Conservation (phyloP, 2,113 vertebrate genomes). For the Aphyosemion australe region DNA sequence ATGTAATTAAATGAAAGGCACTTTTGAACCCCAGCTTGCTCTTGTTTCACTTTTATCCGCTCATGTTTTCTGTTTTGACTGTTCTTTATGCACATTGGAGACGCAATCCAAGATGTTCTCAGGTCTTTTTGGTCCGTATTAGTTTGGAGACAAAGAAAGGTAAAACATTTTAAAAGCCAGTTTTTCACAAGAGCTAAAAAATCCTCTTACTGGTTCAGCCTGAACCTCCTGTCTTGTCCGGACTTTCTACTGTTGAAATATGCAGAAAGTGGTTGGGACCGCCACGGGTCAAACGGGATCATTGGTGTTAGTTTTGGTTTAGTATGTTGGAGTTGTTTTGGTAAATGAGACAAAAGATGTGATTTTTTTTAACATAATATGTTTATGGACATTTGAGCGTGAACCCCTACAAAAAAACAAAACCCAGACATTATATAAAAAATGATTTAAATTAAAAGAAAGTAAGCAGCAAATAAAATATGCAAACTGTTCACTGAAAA, state of each 20-base stretch:
- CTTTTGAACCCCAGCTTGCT: too few relatives aligned
- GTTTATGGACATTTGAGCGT: not conserved
- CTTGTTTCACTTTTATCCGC: too few relatives aligned
- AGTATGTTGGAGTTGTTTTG: not conserved
- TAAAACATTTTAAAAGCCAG: not conserved
- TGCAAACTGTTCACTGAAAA: not conserved
- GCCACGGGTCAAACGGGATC: not conserved
- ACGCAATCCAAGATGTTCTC: too few relatives aligned
- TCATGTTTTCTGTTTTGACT: too few relatives aligned
- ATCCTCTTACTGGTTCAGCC: constrained; percentile 36
- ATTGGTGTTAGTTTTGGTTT: not conserved
- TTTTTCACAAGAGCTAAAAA: constrained; percentile 17
- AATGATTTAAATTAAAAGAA: not conserved
- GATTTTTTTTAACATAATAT: not conserved
- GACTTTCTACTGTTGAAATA: constrained; percentile 17
- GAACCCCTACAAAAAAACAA: too few relatives aligned
- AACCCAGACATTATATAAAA: too few relatives aligned
- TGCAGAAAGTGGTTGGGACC: constrained; percentile 5
- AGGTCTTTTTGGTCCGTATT: not conserved
- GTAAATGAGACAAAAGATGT: not conserved
- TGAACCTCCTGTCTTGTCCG: constrained; percentile 41
- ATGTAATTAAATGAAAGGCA: not conserved
- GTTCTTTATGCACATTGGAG: too few relatives aligned
- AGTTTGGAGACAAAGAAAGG: constrained; percentile 13
- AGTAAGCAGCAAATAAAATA: not conserved